Evolutionary conservation across 2,888 invertebrate genomes (phyloP), one percentile per base, ranked within the genome.

Genomic region (Formica aserva): DNA sequence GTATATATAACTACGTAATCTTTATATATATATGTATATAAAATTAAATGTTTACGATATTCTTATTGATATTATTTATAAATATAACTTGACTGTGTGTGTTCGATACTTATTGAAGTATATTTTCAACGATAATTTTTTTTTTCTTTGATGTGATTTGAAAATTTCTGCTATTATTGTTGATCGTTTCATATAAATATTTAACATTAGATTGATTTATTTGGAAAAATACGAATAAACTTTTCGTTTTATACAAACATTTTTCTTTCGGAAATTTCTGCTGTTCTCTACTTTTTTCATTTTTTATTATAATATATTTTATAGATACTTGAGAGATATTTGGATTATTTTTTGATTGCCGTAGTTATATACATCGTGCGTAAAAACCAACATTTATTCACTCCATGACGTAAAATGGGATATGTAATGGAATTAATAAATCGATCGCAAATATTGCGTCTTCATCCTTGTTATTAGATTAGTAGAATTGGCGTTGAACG

Each of bases 381-480:
- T 13, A 45, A 62, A 35, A 45, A 18, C 1, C 26, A 18, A 60
- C 32, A 78, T 35, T 60, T 78, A 45, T 45, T 78, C 74, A 52
- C 15, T 22, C 18, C 52, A 82, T 81, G 85, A 82, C 32, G 78
- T 83, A 83, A 85, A 87, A 82, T 78, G 55, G 71, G 75, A 91
- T 86, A 77, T 52, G 81, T 89, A 90, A 91, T 90, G 77, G 74
- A 83, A 86, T 87, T 86, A 86, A 84, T 85, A 82, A 81, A 85
- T 87, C 81, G 85, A 92, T 85, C 69, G 71, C 18, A 29, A 9
- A 55, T 9, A 32, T 55, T 41, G 52, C 57, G 71, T 52, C 52
- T 74, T 83, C 62, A 80, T 84, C 65, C 65, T 62, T 26, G n/a
- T 86, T 90, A 89, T 85, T 86, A 45, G 81, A 87, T 89, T 89